These are phyloP conservation scores for Melinaea menophilus DNA, from an alignment of 2,888 invertebrate species.

Conservation along the genomic window DNA sequence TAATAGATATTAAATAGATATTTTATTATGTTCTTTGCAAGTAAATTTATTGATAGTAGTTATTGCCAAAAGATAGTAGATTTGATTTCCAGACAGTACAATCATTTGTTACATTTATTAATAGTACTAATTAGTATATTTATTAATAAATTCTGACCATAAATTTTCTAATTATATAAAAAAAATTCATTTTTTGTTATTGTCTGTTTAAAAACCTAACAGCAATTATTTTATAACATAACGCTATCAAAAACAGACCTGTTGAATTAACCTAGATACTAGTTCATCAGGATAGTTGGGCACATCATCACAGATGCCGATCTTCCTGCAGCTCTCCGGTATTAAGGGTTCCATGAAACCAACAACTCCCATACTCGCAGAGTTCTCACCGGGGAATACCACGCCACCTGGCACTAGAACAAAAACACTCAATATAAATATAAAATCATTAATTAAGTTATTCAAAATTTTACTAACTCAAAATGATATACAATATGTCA, in stretches of 20 bases:
- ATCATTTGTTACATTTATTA: too few relatives aligned
- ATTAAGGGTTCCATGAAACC: slow-evolving; percentile 36
- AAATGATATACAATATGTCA: too few relatives aligned
- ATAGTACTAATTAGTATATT: too few relatives aligned
- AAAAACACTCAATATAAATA: not conserved
- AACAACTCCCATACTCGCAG: slow-evolving; percentile 17
- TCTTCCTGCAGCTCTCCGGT: slow-evolving; percentile 42
- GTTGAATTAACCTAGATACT: slow-evolving; percentile 39
- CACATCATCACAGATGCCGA: slow-evolving; percentile 51
- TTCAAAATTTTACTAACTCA: not conserved
- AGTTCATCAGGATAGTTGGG: slow-evolving; percentile 52
- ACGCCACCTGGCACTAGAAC: slow-evolving; percentile 30
- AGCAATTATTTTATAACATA: not conserved
- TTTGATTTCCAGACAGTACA: too few relatives aligned
- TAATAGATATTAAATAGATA: too few relatives aligned
- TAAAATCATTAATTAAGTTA: not conserved
- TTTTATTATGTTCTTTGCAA: too few relatives aligned
- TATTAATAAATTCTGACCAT: too few relatives aligned
- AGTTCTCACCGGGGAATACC: slow-evolving; percentile 54
- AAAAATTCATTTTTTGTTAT: too few relatives aligned
- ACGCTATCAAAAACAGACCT: slow-evolving; percentile 35
- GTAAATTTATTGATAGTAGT: too few relatives aligned
- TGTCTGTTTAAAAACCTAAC: too few relatives aligned
- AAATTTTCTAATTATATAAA: too few relatives aligned
- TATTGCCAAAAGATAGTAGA: too few relatives aligned